Conservation (phyloP, 2,113 vertebrate genomes). For the Platichthys stellatus region DNA sequence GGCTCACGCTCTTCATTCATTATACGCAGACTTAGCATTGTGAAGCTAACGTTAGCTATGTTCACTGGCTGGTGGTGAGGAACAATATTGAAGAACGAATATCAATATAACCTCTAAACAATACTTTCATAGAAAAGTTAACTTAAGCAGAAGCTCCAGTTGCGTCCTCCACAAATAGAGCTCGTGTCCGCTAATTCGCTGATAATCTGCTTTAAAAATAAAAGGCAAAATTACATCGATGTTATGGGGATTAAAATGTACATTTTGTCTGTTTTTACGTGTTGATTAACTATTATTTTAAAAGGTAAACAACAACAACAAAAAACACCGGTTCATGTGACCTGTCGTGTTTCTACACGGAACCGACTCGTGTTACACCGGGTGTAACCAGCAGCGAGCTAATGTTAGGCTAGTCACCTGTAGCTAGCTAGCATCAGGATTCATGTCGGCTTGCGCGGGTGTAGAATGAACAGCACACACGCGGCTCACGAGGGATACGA, state of each 20-base stretch:
- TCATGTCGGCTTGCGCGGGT: slow-evolving; percentile 37
- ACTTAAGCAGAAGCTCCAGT: too few relatives aligned
- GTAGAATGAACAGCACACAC: slow-evolving; percentile 20
- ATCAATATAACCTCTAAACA: too few relatives aligned
- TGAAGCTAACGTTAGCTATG: neutral
- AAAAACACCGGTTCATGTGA: neutral
- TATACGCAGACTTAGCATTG: too few relatives aligned
- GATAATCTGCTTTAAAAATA: too few relatives aligned
- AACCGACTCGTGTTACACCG: slow-evolving; percentile 57
- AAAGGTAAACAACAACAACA: too few relatives aligned
- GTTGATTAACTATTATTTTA: neutral
- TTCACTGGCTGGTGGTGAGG: neutral
- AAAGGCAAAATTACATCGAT: too few relatives aligned
- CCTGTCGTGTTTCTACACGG: slow-evolving; percentile 56
- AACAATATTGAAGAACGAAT: neutral
- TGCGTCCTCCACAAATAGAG: too few relatives aligned
- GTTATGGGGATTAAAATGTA: too few relatives aligned
- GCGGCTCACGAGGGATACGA: neutral
- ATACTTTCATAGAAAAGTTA: too few relatives aligned
- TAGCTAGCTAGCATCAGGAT: slow-evolving; percentile 69
- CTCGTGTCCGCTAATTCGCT: too few relatives aligned
- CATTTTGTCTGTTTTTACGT: neutral
- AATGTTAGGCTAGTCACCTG: slow-evolving; percentile 73
- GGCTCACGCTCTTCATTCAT: too few relatives aligned
- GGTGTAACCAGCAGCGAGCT: slow-evolving; percentile 68